Evolutionary conservation across 2,797 vertebrate species (phyloP).

Genomic region (Sandelia bainsii): DNA sequence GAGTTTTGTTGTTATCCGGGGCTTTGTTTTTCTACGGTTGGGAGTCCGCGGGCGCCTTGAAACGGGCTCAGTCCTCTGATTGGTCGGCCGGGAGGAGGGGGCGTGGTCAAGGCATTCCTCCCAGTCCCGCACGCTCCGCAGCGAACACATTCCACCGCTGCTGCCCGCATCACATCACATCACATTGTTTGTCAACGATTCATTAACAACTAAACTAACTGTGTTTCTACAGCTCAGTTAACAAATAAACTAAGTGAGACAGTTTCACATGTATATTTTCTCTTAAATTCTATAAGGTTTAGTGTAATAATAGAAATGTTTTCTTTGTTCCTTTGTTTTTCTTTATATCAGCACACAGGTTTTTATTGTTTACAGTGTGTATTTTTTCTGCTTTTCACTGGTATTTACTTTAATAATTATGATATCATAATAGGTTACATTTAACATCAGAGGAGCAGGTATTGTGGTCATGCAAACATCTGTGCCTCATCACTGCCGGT

Average conservation of each 20-base stretch:
- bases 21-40: slow-evolving; percentile 86
- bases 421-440: neutral
- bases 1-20: slow-evolving; percentile 60
- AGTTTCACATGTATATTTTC: accelerated
- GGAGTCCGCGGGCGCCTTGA: slow-evolving; percentile 82
- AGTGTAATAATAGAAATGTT: neutral
- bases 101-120: slow-evolving; percentile 85
- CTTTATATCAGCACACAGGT: neutral
- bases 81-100: slow-evolving; percentile 73
- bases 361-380: neutral
- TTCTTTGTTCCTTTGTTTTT: neutral
- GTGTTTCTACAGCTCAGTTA: neutral
- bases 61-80: slow-evolving; percentile 77
- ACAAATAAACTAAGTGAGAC: neutral
- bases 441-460: neutral
- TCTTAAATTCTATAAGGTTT: accelerated
- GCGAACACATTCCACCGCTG: slow-evolving; percentile 84
- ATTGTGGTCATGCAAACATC: too few relatives aligned
- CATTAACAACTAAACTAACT: slow-evolving; percentile 22
- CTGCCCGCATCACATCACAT: slow-evolving; percentile 26
- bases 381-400: neutral
- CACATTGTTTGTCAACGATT: slow-evolving; percentile 46
- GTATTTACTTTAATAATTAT: neutral
- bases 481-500: too few relatives aligned
- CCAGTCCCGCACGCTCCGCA: slow-evolving; percentile 77